Percentiles rank a stretch among this genome's conserved stretches.
Conservation (phyloP, 2,888 invertebrate species). For the Galerucella calmariensis region DNA sequence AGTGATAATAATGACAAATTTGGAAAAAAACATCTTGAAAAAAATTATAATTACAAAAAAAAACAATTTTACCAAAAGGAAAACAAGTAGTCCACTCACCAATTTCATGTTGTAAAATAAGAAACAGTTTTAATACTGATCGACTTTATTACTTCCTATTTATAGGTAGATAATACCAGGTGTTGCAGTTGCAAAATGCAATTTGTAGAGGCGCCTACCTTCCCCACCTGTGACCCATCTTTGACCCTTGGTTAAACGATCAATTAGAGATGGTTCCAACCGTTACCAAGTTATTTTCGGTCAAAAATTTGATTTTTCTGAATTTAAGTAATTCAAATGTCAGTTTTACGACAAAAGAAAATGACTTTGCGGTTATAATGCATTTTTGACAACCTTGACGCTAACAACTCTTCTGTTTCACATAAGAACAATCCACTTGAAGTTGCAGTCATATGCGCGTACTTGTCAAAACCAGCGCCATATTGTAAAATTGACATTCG, state of each 20-base stretch:
- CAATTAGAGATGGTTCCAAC: constrained; percentile 16
- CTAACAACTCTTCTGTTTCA: too few relatives aligned
- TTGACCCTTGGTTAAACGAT: constrained; percentile 25
- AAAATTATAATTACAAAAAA: not conserved
- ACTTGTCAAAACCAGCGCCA: too few relatives aligned
- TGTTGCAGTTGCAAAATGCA: constrained; percentile 40
- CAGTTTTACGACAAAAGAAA: too few relatives aligned
- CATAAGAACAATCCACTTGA: too few relatives aligned
- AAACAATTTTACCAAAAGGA: not conserved
- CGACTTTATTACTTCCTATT: constrained; percentile 49
- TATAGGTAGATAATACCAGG: constrained; percentile 43
- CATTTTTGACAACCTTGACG: too few relatives aligned
- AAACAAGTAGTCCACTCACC: constrained; percentile 43
- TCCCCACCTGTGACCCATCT: constrained; percentile 41
- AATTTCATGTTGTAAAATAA: constrained; percentile 51
- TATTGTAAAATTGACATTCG: too few relatives aligned
- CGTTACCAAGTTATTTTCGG: not conserved
- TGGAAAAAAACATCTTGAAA: not conserved
- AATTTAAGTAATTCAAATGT: too few relatives aligned
- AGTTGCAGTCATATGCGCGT: too few relatives aligned
- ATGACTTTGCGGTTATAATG: too few relatives aligned
- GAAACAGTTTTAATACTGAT: constrained; percentile 46
- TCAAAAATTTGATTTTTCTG: too few relatives aligned
- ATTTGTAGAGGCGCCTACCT: constrained; percentile 32
- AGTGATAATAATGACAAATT: too few relatives aligned